Evolutionary conservation across 2,888 invertebrate genomes (phyloP), one percentile per base, ranked within the genome.

Genomic region (Tipula lateralis): DNA sequence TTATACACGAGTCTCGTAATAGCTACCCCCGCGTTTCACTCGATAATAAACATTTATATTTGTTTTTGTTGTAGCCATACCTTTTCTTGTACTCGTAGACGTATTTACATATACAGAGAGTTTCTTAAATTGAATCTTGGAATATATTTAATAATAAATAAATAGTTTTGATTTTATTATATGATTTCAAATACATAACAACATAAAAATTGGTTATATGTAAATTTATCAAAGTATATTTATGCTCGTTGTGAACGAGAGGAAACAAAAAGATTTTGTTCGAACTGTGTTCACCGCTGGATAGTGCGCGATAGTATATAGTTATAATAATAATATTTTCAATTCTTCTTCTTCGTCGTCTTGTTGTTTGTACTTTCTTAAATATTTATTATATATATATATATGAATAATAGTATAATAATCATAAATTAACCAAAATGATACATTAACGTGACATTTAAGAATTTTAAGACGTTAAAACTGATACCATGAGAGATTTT

Each of bases 401-500:
- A n/a, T 36, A 36, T 36, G 36, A 36, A 36, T 36, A 66, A 50
- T 50, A 50, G 24, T 66, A 66, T 66, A 66, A 66, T 66, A 66
- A 66, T 66, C 66, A 66, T 66, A 66, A 66, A 66, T 66, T 66
- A 66, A 66, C 66, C 7, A 9, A 66, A 66, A 66, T 66, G 66
- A 66, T 66, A 66, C 66, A 66, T 66, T 66, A 66, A 66, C 66
- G 66, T 66, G 66, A 24, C 66, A 66, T 66, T 66, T 66, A 66
- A 66, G 66, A 66, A 66, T 66, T 66, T 66, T 66, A 66, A 66
- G 24, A 24, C 66, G 19, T 66, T 66, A 66, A 24, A 66, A 66
- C 24, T 66, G 66, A 66, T 66, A 66, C 66, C 66, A 19, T 32
- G 12, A 9, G 66, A 66, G 24, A 66, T 19, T 66, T 66, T 66